A percentile compares a stretch with the other conserved stretches of the same genome.
Conservation (phyloP, 2,113 vertebrate genomes). For the Ailurus styani region DNA sequence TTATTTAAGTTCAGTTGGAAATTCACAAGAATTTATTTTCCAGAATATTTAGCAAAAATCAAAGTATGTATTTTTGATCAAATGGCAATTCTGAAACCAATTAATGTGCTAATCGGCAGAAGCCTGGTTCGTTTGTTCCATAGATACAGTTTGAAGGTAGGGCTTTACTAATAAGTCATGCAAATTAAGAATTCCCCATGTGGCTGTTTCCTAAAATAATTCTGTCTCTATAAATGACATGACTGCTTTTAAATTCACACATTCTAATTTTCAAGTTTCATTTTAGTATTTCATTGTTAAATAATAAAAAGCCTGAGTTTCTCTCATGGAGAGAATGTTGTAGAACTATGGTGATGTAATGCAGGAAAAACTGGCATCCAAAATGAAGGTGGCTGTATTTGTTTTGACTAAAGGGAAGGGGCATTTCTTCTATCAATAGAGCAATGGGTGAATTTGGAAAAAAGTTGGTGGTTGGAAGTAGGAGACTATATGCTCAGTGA, state of each 20-base stretch:
- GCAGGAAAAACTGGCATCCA: not conserved
- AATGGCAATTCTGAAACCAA: not conserved
- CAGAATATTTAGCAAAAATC: not conserved
- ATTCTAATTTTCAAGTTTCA: not conserved
- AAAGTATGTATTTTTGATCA: not conserved
- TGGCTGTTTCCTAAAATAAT: not conserved
- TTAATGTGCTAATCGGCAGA: not conserved
- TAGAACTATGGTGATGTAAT: not conserved
- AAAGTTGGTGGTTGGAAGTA: not conserved
- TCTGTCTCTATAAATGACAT: not conserved
- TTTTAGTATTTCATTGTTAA: not conserved
- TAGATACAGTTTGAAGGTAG: not conserved
- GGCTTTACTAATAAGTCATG: not conserved
- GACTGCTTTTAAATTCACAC: not conserved
- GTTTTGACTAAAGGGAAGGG: not conserved
- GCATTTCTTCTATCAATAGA: not conserved
- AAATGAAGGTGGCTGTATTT: not conserved
- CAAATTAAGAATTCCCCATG: not conserved
- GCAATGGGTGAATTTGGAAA: not conserved
- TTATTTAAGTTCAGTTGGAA: not conserved
- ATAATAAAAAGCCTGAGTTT: not conserved
- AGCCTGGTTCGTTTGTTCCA: not conserved
- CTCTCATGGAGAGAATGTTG: not conserved
- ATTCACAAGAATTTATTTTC: not conserved
- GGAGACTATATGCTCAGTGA: not conserved